Base-by-base conservation (phyloP, 2,797 vertebrate species). In the Cichlasoma orientale region DNA sequence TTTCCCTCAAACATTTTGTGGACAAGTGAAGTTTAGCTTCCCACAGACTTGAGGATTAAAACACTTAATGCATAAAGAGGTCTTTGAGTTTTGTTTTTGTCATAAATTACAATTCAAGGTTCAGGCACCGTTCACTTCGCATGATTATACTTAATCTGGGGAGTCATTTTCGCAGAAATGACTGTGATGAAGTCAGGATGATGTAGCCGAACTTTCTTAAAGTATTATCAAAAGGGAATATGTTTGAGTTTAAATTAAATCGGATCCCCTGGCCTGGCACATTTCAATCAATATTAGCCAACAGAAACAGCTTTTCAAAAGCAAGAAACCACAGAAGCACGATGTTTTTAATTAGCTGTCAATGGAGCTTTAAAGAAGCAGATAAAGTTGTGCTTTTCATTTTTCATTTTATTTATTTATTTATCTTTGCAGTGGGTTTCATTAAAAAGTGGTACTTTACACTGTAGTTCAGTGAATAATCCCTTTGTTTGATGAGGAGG, bases 271-370 rank as follows among this genome's bases (percentile, higher is more conserved):
- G 78, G 78, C 71, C 81, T 82, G 82, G 44, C 88, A 78, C 79
- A 81, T 87, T 92, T 93, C 86, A 88, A 82, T 90, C 86, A 89
- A 80, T 73, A 77, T 85, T 88, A 72, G 76, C 55, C n/a, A 77
- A 79, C 16, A 86, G 50, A 82, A 88, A 77, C 68, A 81, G 33
- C 74, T 88, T 82, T 77, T 89, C 88, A 85, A 89, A 76, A 86
- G 78, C 77, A 85, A 83, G 56, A 78, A 82, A 79, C 41, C 82
- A 79, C 54, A 70, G 73, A 88, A 41, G 74, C 80, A 86, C 41
- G 33, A 57, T 66, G 66, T 72, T 82, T 87, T 85, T 78, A 91
- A 91, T 91, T 90, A 92, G 78, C 50, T 83, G 78, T 82, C 81
- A 89, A 74, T 80, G 70, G 59, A 89, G 83, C 83, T 89, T 83